phyloP scores from a whole-genome alignment of 2,888 invertebrate genomes.

The Philereme transversata region DNA sequence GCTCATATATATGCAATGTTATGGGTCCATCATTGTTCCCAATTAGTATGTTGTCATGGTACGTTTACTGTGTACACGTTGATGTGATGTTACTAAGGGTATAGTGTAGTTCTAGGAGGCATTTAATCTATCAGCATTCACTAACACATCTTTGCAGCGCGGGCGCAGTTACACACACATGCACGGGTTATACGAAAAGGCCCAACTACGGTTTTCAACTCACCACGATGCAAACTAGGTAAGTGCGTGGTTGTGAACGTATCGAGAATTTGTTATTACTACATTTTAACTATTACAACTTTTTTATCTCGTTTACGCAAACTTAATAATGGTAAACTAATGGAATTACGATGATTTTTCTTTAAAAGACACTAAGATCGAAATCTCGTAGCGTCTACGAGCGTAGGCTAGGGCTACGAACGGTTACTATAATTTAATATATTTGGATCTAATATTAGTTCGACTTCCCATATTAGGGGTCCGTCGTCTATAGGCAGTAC shows the following conservation, averaged over 20 bases:
- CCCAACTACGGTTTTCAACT: conserved; percentile 35
- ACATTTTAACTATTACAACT: no score
- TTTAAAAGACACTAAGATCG: no score
- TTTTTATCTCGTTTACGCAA: no score
- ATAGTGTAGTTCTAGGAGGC: conserved; percentile 45
- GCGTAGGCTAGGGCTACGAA: background rate
- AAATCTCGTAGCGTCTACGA: background rate
- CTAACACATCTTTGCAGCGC: conserved; percentile 54
- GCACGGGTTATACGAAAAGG: conserved; percentile 32
- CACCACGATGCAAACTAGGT: background rate
- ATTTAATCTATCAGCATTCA: conserved; percentile 60
- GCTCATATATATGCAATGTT: conserved; percentile 4
- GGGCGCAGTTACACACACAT: conserved; percentile 48
- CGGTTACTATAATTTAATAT: no score
- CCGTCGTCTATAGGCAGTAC: conserved; percentile 53
- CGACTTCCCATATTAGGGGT: conserved; percentile 36
- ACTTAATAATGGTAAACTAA: no score
- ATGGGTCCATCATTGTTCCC: conserved; percentile 9
- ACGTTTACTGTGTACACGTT: conserved; percentile 28
- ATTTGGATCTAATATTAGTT: background rate
- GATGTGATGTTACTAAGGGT: conserved; percentile 31
- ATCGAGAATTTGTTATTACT: no score
- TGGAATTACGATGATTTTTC: no score
- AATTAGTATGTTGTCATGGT: conserved; percentile 21
- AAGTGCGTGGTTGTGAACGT: no score